Evolutionary conservation across 2,113 vertebrate species (phyloP).

Genomic region (Tachysurus vachellii): DNA sequence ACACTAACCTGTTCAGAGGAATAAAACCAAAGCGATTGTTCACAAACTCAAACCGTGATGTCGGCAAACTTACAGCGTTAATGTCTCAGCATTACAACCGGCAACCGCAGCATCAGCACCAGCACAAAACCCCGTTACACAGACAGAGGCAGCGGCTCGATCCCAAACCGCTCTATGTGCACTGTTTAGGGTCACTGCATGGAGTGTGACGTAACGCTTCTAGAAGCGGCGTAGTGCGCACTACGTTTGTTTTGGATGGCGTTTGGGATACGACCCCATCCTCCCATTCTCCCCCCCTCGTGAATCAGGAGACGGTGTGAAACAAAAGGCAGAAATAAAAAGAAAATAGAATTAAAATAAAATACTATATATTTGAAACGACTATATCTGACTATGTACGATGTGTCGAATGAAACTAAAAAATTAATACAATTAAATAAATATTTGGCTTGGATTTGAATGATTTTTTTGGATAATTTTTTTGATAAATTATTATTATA

Average conservation of each 20-base stretch:
- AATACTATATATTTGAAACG: background rate
- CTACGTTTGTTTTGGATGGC: background rate
- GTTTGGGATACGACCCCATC: slow-evolving; percentile 7
- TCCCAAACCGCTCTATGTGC: background rate
- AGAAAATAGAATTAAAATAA: background rate
- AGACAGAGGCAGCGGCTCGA: background rate
- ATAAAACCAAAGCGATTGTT: background rate
- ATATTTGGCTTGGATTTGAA: too few species aligned
- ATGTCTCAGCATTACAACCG: slow-evolving; percentile 17
- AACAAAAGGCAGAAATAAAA: slow-evolving; percentile 1
- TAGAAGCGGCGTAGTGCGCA: slow-evolving; percentile 8
- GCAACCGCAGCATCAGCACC: slow-evolving; percentile 55
- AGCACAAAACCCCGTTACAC: background rate
- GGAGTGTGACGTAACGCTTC: background rate
- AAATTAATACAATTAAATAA: background rate
- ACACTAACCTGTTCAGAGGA: slow-evolving; percentile 15
- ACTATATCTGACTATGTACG: background rate
- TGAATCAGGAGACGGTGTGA: background rate
- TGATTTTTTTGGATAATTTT: background rate
- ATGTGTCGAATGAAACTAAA: background rate
- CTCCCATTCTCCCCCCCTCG: background rate
- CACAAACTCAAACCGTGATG: background rate
- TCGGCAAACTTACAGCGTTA: slow-evolving; percentile 9
- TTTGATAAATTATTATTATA: background rate
- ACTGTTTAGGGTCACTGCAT: background rate